These are phyloP conservation scores for Gallinago undulata DNA, from an alignment of 2,113 vertebrate species.

Conservation along the genomic window DNA sequence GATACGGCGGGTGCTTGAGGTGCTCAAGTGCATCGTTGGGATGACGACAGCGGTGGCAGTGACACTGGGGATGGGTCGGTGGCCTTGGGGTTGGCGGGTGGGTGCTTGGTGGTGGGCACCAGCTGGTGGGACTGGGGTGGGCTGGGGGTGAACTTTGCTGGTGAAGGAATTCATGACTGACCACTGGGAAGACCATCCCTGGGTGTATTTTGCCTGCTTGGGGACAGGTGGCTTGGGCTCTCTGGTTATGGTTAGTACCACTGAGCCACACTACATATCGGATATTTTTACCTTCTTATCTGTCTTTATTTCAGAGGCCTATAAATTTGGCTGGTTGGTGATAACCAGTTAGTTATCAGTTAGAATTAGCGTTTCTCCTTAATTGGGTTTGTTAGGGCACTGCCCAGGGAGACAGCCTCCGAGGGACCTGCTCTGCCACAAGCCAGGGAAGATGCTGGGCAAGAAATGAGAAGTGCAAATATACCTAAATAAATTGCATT, in stretches of 20 bases:
- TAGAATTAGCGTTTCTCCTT: background rate
- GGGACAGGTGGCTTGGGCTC: background rate
- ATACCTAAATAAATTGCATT: background rate
- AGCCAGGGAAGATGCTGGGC: fast-evolving
- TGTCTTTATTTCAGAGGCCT: background rate
- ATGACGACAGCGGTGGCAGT: fast-evolving
- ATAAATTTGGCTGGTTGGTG: background rate
- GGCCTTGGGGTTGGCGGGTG: background rate
- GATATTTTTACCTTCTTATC: background rate
- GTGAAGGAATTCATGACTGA: background rate
- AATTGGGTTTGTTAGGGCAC: background rate
- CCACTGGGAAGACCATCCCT: background rate
- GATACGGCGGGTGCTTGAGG: fast-evolving
- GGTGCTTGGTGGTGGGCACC: background rate
- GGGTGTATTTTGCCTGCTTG: background rate
- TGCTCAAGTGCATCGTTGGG: background rate
- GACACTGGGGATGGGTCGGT: fast-evolving
- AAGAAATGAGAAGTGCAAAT: background rate
- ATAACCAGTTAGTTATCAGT: background rate
- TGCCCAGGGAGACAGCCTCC: background rate
- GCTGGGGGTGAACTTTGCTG: background rate
- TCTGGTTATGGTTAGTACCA: background rate
- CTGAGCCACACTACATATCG: background rate
- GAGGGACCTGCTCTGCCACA: fast-evolving
- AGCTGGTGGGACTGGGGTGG: background rate